Evolutionary conservation across 2,888 invertebrate genomes (phyloP).

Genomic region (Pilophorus perplexus): DNA sequence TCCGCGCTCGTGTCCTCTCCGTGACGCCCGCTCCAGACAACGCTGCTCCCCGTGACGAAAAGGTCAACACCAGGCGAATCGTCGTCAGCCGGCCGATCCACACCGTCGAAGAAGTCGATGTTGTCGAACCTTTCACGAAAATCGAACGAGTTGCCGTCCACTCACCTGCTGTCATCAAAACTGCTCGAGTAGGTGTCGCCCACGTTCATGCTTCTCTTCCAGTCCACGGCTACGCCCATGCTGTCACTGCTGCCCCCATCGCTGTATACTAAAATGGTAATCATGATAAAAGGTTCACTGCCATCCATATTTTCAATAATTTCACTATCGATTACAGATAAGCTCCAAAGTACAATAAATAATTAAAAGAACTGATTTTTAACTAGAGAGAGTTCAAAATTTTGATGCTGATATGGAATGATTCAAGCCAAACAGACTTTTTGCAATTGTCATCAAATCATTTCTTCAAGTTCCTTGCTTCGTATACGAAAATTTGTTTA

Average conservation of each 20-base stretch:
- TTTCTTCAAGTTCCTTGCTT: too few species aligned
- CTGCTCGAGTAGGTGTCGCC: slow-evolving; percentile 55
- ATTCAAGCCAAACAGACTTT: too few species aligned
- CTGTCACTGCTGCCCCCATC: slow-evolving; percentile 11
- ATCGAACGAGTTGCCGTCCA: slow-evolving; percentile 59
- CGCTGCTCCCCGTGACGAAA: slow-evolving; percentile 52
- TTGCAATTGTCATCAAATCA: too few species aligned
- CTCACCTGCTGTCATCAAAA: slow-evolving; percentile 57
- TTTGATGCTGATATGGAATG: too few species aligned
- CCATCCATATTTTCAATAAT: background rate
- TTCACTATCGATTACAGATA: background rate
- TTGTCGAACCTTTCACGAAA: slow-evolving; percentile 61
- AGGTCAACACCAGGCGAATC: slow-evolving; percentile 58
- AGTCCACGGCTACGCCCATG: slow-evolving; percentile 30
- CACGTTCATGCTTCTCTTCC: slow-evolving; percentile 54
- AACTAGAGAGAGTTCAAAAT: background rate
- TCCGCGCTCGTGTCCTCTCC: slow-evolving; percentile 59
- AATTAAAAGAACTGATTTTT: too few species aligned
- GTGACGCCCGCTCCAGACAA: slow-evolving; percentile 59
- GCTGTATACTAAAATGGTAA: background rate
- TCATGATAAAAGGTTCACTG: background rate
- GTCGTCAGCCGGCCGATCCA: slow-evolving; percentile 63
- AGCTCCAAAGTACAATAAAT: too few species aligned
- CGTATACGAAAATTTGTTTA: too few species aligned
- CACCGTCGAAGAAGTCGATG: slow-evolving; percentile 61